Evolutionary conservation across 2,888 invertebrate species (phyloP).

Genomic region (Loripinus fragilis): DNA sequence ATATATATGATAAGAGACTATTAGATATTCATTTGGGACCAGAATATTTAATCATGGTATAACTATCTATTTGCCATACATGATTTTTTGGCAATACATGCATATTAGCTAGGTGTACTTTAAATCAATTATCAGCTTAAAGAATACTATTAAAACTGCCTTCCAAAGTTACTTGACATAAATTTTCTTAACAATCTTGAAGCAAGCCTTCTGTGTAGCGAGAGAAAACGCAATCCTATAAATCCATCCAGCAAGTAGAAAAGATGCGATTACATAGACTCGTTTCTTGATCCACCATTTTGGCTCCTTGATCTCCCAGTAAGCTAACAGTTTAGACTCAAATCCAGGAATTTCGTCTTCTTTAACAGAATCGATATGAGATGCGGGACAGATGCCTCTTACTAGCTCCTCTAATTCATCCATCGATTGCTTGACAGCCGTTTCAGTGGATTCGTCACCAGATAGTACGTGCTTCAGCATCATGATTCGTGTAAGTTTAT

Average conservation of each 20-base stretch:
- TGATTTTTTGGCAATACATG: too few species aligned
- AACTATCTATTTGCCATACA: too few species aligned
- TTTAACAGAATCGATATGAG: neutral
- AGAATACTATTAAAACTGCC: too few species aligned
- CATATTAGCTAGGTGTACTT: too few species aligned
- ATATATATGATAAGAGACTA: too few species aligned
- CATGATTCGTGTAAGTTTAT: neutral
- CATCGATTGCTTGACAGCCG: neutral
- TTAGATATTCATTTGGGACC: too few species aligned
- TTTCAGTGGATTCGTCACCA: neutral
- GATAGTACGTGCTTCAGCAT: neutral
- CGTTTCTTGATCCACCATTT: conserved; percentile 7
- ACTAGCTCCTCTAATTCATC: neutral
- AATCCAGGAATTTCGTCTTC: neutral
- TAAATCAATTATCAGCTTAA: too few species aligned
- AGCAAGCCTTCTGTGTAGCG: neutral
- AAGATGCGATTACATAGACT: neutral
- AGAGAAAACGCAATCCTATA: neutral
- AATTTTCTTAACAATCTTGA: neutral
- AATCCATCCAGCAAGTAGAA: neutral
- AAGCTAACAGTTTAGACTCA: neutral
- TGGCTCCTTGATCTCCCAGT: neutral
- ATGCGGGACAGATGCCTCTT: neutral
- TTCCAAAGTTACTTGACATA: neutral
- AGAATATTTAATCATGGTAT: too few species aligned